Conservation (phyloP, 2,888 invertebrate genomes). For the Drosophila tripunctata region DNA sequence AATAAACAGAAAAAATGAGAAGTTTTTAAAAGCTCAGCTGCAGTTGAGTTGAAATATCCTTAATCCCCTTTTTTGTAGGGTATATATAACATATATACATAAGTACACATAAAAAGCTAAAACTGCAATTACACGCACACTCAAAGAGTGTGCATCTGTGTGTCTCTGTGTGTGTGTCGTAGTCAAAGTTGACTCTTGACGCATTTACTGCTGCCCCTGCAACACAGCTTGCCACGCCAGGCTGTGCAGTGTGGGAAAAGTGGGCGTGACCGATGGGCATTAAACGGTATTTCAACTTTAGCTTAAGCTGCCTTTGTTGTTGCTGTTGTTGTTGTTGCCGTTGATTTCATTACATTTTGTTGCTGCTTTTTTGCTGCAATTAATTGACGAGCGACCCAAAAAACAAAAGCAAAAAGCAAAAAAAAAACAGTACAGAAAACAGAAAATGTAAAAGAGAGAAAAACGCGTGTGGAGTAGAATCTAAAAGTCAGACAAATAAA, state of each 20-base stretch:
- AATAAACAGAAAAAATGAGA: background rate
- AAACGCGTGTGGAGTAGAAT: conserved; percentile 31
- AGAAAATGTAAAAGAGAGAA: conserved; percentile 28
- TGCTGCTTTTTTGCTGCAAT: conserved; percentile 64
- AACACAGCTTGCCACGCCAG: conserved; percentile 2
- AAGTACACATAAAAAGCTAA: conserved; percentile 57
- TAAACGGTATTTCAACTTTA: conserved; percentile 74
- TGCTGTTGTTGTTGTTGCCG: conserved; percentile 63
- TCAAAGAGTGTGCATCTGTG: conserved; percentile 4
- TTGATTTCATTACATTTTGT: conserved; percentile 72
- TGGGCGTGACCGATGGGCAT: conserved; percentile 73
- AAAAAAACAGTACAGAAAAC: too few species aligned
- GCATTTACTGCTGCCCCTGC: conserved; percentile 58
- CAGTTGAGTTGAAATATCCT: conserved; percentile 11
- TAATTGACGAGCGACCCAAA: conserved; percentile 69
- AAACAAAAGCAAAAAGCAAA: conserved; percentile 29
- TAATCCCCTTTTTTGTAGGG: conserved; percentile 33
- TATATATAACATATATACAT: too few species aligned
- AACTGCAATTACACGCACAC: conserved; percentile 43
- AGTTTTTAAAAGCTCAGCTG: background rate
- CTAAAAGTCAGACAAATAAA: conserved; percentile 61
- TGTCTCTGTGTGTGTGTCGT: conserved; percentile 31
- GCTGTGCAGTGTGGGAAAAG: conserved; percentile 68
- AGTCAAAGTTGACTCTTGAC: conserved; percentile 77
- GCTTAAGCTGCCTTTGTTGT: conserved; percentile 64